Conservation (phyloP, 1,140 invertebrate genomes). For the Bombus huntii region DNA sequence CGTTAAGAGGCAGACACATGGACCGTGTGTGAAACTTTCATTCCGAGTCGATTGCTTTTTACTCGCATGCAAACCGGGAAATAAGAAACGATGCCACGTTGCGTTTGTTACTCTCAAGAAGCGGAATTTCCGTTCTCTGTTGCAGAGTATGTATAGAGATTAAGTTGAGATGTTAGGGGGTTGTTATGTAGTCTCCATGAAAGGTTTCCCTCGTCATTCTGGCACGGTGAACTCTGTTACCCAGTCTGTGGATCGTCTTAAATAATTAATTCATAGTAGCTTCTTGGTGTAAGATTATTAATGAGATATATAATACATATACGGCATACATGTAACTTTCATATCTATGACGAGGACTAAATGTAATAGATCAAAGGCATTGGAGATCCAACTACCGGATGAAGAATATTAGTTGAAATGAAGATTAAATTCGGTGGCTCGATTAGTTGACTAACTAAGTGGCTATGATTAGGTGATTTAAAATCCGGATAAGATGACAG, state of each 20-base stretch:
- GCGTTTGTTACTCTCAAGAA: not conserved
- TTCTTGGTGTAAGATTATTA: not conserved
- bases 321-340: not conserved
- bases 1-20: constrained; percentile 15
- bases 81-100: constrained; percentile 3
- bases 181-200: not conserved
- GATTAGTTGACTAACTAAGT: not conserved
- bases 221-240: not conserved
- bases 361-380: not conserved
- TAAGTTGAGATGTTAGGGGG: not conserved
- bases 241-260: not conserved
- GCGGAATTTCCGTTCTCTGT: not conserved
- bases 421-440: not conserved
- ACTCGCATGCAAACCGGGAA: not conserved
- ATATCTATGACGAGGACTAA: not conserved
- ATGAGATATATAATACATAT: not conserved
- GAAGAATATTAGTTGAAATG: not conserved
- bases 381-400: not conserved
- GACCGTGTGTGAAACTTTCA: constrained; percentile 18
- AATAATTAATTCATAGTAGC: not conserved
- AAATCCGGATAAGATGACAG: not conserved
- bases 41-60: constrained; percentile 18
- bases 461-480: not conserved
- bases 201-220: not conserved
- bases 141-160: not conserved